A percentile compares a stretch with the other conserved stretches of the same genome.
Conservation (phyloP, 2,888 invertebrate genomes). For the Xanthorhoe designata region DNA sequence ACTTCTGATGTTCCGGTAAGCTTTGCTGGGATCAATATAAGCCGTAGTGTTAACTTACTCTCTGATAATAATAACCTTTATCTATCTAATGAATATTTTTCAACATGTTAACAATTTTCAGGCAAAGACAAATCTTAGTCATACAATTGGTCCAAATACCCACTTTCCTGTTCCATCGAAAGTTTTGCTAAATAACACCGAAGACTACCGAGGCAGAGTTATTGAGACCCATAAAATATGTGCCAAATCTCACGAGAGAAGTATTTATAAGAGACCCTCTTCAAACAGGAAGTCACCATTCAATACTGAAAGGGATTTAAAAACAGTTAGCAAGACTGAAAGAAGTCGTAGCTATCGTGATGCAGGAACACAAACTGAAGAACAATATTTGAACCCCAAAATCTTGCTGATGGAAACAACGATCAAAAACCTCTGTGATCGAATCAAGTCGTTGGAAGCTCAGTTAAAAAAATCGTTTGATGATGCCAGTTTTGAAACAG, state of each 20-base stretch:
- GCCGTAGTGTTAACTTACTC: neutral
- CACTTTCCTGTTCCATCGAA: constrained; percentile 13
- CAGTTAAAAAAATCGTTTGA: constrained; percentile 44
- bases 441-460: constrained; percentile 50
- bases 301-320: neutral
- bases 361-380: constrained; percentile 55
- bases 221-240: neutral
- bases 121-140: constrained; percentile 11
- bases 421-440: constrained; percentile 49
- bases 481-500: constrained; percentile 29
- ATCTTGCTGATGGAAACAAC: constrained; percentile 53
- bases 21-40: neutral
- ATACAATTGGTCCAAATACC: constrained; percentile 12
- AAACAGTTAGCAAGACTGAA: constrained; percentile 12
- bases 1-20: constrained; percentile 45
- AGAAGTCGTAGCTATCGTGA: constrained; percentile 41
- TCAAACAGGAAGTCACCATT: neutral
- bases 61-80: neutral
- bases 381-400: constrained; percentile 47
- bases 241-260: constrained; percentile 3
- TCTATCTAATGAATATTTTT: neutral
- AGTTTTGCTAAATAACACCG: constrained; percentile 5
- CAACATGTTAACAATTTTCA: constrained; percentile 12
- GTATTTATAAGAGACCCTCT: neutral
- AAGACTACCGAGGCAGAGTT: constrained; percentile 3